Conservation (phyloP, 2,888 invertebrate species). For the Drosophila yooni region DNA sequence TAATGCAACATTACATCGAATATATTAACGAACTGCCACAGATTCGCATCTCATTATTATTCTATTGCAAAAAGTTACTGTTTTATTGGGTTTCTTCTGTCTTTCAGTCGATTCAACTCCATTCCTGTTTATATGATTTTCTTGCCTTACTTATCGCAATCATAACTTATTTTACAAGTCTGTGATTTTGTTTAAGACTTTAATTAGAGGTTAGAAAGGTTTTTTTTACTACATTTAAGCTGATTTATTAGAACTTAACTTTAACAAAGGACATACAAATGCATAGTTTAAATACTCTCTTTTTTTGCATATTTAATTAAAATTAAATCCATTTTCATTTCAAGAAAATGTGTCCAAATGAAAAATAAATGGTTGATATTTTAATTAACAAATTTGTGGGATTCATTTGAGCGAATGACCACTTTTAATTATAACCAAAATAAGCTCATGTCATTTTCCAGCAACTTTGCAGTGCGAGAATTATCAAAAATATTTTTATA, state of each 20-base stretch:
- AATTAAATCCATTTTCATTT: not conserved
- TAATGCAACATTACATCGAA: not conserved
- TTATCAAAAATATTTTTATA: slow-evolving; percentile 21
- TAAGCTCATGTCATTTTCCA: slow-evolving; percentile 4
- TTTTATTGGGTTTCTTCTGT: not conserved
- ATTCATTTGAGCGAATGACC: slow-evolving; percentile 15
- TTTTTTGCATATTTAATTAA: not conserved
- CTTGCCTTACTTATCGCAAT: not conserved
- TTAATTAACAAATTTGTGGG: slow-evolving; percentile 30
- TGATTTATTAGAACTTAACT: not conserved
- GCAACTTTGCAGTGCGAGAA: slow-evolving; percentile 32
- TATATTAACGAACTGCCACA: not conserved
- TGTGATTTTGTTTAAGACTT: not conserved
- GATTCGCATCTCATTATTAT: not conserved
- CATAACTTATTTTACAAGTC: not conserved
- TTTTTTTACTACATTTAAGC: not conserved
- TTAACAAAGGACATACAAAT: not conserved
- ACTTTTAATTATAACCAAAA: slow-evolving; percentile 14
- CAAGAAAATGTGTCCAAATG: slow-evolving; percentile 40
- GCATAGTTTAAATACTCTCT: not conserved
- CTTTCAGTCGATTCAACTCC: not conserved
- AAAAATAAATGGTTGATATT: slow-evolving; percentile 44
- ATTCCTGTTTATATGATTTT: not conserved
- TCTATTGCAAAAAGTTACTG: slow-evolving; percentile 2
- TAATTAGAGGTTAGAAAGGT: not conserved